Percentiles rank a stretch among this genome's conserved stretches.
These are phyloP conservation scores for Strix uralensis DNA, from an alignment of 2,113 vertebrate genomes.

Conservation along the genomic window DNA sequence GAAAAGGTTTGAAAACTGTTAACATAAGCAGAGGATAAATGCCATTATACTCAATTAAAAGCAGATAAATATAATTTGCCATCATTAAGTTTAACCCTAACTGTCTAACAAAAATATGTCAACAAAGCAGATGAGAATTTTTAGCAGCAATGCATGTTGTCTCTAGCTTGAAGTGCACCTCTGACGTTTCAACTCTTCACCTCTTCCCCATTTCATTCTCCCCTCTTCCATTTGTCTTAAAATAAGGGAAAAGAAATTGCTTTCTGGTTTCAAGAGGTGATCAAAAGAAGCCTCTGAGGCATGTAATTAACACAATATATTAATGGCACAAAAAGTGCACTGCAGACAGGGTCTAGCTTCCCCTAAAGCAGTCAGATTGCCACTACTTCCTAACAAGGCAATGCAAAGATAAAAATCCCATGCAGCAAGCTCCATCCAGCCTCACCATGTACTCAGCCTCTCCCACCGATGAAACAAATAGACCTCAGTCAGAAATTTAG, in stretches of 20 bases:
- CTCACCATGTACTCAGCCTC: neutral
- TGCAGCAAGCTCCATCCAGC: neutral
- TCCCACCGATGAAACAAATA: neutral
- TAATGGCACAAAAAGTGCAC: neutral
- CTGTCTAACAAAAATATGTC: neutral
- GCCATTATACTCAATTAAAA: neutral
- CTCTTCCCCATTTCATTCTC: neutral
- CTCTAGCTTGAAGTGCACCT: neutral
- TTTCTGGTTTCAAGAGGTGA: neutral
- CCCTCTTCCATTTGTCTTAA: neutral
- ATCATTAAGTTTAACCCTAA: neutral
- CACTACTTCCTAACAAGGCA: neutral
- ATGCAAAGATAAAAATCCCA: neutral
- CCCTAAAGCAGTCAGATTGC: neutral
- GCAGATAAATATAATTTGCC: neutral
- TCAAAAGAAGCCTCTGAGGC: slow-evolving; percentile 16
- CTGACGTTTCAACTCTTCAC: neutral
- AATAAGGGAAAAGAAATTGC: neutral
- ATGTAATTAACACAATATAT: slow-evolving; percentile 13
- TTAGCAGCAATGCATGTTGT: neutral
- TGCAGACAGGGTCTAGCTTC: neutral
- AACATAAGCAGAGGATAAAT: neutral
- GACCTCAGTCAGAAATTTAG: neutral
- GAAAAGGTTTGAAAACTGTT: neutral
- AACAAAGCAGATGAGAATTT: neutral